These are phyloP conservation scores for Crioceris asparagi DNA, from an alignment of 2,888 invertebrate species.

Conservation along the genomic window DNA sequence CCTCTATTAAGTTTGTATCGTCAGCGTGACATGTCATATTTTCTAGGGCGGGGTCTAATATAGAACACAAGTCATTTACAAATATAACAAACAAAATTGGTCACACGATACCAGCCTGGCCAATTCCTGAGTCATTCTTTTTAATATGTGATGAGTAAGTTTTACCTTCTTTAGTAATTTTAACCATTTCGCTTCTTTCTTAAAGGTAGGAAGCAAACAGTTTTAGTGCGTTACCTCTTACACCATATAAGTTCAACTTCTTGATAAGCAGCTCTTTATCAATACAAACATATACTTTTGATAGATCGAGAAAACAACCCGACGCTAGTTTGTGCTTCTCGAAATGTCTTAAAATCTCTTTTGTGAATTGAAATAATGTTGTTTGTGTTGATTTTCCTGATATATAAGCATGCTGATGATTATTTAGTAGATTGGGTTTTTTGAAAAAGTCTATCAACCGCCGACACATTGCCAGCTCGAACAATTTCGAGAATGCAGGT, in stretches of 20 bases:
- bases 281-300: slow-evolving; percentile 1
- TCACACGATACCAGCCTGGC: no score
- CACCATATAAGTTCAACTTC: no score
- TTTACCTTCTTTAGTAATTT: no score
- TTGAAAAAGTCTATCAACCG: background rate
- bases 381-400: slow-evolving; percentile 1
- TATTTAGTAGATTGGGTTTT: background rate
- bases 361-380: background rate
- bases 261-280: no score
- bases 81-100: no score
- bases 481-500: background rate
- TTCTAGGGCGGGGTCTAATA: no score
- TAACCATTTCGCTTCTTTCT: no score
- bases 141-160: no score
- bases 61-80: no score
- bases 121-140: no score
- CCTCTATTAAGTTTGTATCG: no score
- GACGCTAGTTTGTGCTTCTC: background rate
- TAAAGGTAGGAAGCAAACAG: background rate
- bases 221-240: background rate
- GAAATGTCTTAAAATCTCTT: background rate
- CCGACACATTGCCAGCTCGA: slow-evolving; percentile 1
- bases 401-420: slow-evolving; percentile 1
- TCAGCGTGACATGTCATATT: no score
- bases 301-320: background rate